These are phyloP conservation scores for Eucriotettix oculatus DNA, from an alignment of 2,888 invertebrate genomes.

Conservation along the genomic window DNA sequence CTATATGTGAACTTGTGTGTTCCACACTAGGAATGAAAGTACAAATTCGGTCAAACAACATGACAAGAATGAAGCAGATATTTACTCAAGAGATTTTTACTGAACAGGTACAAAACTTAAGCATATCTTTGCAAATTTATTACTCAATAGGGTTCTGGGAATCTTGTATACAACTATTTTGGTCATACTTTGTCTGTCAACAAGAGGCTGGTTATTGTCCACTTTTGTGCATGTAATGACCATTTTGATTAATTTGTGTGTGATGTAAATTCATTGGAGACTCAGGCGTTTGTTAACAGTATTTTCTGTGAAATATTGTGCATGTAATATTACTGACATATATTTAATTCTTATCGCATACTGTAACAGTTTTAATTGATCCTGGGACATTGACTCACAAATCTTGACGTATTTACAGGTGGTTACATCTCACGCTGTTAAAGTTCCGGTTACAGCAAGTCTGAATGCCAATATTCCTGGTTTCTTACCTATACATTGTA, in stretches of 20 bases:
- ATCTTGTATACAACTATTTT: no score
- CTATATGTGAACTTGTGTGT: conserved; percentile 86
- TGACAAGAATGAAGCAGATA: conserved; percentile 77
- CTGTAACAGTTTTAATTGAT: neutral
- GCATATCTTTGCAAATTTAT: no score
- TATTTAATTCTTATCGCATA: neutral
- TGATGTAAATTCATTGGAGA: no score
- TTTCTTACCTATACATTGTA: conserved; percentile 89
- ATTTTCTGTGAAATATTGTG: no score
- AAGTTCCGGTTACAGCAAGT: conserved; percentile 82
- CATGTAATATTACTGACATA: neutral
- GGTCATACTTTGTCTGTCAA: no score
- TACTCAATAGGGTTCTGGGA: no score
- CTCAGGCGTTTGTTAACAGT: no score
- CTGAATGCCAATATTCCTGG: conserved; percentile 79
- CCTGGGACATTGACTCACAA: conserved; percentile 1
- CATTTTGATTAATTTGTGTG: no score
- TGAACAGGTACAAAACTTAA: conserved; percentile 48
- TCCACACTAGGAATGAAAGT: conserved; percentile 92
- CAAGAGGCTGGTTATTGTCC: no score
- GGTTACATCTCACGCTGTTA: conserved; percentile 87
- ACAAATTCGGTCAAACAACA: conserved; percentile 68
- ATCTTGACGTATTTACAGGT: conserved; percentile 31
- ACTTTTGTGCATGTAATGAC: no score
- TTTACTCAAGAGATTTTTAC: conserved; percentile 95